Base-by-base conservation (phyloP, 2,888 invertebrate genomes). In the Vesta saturnalis region DNA sequence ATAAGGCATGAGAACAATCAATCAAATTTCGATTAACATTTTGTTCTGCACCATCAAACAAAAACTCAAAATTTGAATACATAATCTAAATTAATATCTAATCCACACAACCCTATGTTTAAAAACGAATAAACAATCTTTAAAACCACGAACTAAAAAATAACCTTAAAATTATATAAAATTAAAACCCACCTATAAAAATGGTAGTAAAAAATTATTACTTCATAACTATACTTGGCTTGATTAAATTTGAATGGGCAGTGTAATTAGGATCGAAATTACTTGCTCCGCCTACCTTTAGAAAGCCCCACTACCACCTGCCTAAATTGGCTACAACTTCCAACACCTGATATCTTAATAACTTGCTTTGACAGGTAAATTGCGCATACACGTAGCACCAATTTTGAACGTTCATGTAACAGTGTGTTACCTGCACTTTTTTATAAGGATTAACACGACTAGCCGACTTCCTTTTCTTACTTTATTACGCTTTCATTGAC, bases 301-400 rank as follows among this genome's bases (percentile, higher is more conserved):
- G 47, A 49, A 39, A 58, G 30, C 67, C 64, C 61, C 67, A 35
- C 64, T 55, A 66, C 66, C 65, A 68, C 69, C 67, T 70, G 66
- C 70, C 70, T 57, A 70, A 70, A 70, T 70, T 70, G 67, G 64
- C 59, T 61, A 54, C 63, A 70, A 67, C 67, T 61, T 64, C 67
- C 67, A 67, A 62, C 70, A 67, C 67, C 67, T 67, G 67, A 76
- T 74, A 73, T 75, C 76, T 76, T 76, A 76, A 76, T 76, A 76
- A 76, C 75, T 69, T 73, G 70, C 71, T 72, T 72, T 75, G 76
- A 76, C 76, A 76, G 73, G 69, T 75, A 76, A 76, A 76, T 76
- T 76, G 75, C 74, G 74, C 69, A 67, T 71, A 71, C 70, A 73
- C 74, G 73, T 73, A 76, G 60, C 46, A 54, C 63, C 54, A 62